phyloP scores from a whole-genome alignment of 2,113 vertebrate genomes.

The Puffinus mauretanicus region DNA sequence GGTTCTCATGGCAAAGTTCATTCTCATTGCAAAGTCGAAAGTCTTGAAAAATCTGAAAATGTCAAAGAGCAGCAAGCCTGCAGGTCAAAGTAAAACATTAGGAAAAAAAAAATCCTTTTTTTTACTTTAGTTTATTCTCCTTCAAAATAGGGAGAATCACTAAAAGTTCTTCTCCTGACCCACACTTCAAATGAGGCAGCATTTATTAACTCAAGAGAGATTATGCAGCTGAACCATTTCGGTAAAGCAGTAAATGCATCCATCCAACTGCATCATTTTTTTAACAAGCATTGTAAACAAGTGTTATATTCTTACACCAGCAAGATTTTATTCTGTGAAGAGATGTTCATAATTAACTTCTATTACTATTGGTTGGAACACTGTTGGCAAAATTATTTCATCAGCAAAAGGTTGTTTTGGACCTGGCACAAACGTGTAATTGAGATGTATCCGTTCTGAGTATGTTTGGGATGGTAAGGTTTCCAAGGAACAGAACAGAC shows the following conservation, averaged over 20 bases:
- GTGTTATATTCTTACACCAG: not conserved
- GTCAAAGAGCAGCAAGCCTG: not conserved
- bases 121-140: not conserved
- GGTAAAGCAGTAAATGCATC: not conserved
- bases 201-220: not conserved
- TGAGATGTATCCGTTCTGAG: not conserved
- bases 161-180: not conserved
- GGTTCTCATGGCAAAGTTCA: not conserved
- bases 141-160: not conserved
- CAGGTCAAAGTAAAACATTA: not conserved
- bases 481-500: not conserved
- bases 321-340: not conserved
- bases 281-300: not conserved
- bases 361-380: not conserved
- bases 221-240: not conserved
- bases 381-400: not conserved
- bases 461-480: not conserved
- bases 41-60: conserved; percentile 33
- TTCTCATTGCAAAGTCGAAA: not conserved
- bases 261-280: not conserved
- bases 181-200: not conserved
- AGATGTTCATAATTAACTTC: not conserved
- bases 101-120: not conserved
- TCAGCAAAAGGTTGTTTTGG: not conserved
- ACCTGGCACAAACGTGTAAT: not conserved